Evolutionary conservation across 1,140 invertebrate genomes (phyloP).

Genomic region (Marisa cornuarietis): DNA sequence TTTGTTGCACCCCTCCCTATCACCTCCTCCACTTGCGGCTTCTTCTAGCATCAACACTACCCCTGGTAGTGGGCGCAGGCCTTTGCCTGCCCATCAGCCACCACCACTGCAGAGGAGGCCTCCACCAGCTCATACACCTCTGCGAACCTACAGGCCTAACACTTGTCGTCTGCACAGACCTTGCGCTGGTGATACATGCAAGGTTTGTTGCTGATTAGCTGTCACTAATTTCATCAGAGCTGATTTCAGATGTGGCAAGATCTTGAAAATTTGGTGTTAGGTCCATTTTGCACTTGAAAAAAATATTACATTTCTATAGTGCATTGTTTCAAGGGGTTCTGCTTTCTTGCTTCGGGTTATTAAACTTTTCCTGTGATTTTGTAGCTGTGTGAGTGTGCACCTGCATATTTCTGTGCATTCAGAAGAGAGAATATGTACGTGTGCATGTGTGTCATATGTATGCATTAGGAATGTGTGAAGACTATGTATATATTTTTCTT

Average conservation of each 20-base stretch:
- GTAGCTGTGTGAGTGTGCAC: slow-evolving; percentile 7
- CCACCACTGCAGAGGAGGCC: slow-evolving; percentile 40
- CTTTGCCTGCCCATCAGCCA: slow-evolving; percentile 41
- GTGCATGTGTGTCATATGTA: background rate
- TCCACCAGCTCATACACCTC: slow-evolving; percentile 37
- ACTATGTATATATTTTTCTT: too few relatives aligned
- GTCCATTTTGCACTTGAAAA: too few relatives aligned
- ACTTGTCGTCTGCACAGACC: slow-evolving; percentile 2
- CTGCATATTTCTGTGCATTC: slow-evolving; percentile 6
- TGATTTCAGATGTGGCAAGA: too few relatives aligned
- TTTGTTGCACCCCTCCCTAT: background rate
- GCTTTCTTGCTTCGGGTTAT: too few relatives aligned
- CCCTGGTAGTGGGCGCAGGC: slow-evolving; percentile 31
- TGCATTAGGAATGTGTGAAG: too few relatives aligned
- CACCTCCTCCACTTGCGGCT: background rate
- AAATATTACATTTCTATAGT: too few relatives aligned
- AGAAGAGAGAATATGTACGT: slow-evolving; percentile 49
- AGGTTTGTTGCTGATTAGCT: slow-evolving; percentile 11
- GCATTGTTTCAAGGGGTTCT: too few relatives aligned
- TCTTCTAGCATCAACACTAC: slow-evolving; percentile 30
- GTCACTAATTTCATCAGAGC: too few relatives aligned
- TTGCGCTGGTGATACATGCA: slow-evolving; percentile 18
- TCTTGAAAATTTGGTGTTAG: too few relatives aligned
- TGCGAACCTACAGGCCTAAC: slow-evolving; percentile 9
- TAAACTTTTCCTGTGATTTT: background rate